These are phyloP conservation scores for Pentalonia nigronervosa DNA, from an alignment of 1,140 invertebrate species.

Conservation along the genomic window DNA sequence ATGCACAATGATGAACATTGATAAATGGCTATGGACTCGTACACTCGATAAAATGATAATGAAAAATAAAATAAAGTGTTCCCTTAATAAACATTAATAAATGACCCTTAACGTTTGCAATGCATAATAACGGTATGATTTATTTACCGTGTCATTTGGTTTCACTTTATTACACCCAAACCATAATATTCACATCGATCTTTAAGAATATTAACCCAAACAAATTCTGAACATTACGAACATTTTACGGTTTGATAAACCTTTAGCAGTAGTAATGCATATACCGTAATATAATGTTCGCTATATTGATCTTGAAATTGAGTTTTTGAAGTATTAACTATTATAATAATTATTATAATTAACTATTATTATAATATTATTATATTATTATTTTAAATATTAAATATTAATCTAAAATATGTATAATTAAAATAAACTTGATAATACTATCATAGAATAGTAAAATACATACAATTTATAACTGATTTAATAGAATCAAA, in stretches of 20 bases:
- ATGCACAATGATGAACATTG: neutral
- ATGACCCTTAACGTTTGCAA: neutral
- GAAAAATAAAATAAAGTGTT: neutral
- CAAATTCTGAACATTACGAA: neutral
- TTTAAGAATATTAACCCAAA: neutral
- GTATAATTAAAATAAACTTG: neutral
- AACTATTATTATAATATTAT: no score
- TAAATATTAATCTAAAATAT: neutral
- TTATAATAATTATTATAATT: no score
- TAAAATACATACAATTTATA: neutral
- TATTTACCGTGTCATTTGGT: neutral
- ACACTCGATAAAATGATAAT: slow-evolving; percentile 23
- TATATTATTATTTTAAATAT: no score
- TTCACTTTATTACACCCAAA: neutral
- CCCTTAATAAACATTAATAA: neutral
- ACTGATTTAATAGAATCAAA: no score
- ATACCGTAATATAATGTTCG: no score
- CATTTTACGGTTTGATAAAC: neutral
- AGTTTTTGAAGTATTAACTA: neutral
- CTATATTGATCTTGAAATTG: neutral
- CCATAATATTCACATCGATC: neutral
- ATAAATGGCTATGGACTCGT: neutral
- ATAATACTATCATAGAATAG: neutral
- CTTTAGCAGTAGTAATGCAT: neutral
- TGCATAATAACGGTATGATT: slow-evolving; percentile 2